Evolutionary conservation across 2,888 invertebrate genomes (phyloP).

Genomic region (Drosophila kambysellisi): DNA sequence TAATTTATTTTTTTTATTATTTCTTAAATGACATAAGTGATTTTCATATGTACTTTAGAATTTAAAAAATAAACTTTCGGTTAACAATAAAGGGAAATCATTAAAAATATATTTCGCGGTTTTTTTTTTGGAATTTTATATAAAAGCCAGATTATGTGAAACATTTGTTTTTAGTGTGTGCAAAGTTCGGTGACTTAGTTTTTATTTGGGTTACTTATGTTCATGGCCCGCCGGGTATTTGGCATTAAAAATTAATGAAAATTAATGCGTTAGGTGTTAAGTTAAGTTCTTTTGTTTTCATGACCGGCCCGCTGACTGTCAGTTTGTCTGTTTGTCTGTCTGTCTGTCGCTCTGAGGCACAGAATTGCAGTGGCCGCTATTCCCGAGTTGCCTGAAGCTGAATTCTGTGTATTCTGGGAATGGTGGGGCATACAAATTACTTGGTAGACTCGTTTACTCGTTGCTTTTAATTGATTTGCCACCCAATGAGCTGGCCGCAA

Average conservation of each 20-base stretch:
- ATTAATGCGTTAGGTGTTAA: conserved; percentile 55
- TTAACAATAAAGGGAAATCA: neutral
- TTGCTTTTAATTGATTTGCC: conserved; percentile 74
- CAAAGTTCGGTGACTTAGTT: neutral
- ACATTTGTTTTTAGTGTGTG: conserved; percentile 4
- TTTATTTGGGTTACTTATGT: conserved; percentile 4
- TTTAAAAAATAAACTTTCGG: neutral
- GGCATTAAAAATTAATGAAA: conserved; percentile 52
- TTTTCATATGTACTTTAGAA: neutral
- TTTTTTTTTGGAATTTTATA: neutral
- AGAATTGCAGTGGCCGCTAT: conserved; percentile 19
- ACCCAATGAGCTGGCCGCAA: conserved; percentile 78
- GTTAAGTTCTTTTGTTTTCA: conserved; percentile 42
- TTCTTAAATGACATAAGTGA: neutral
- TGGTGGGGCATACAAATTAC: conserved; percentile 28
- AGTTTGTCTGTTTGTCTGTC: neutral
- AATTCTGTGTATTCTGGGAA: conserved; percentile 43
- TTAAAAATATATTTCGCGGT: neutral
- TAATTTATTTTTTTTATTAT: too few species aligned
- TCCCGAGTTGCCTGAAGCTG: conserved; percentile 6
- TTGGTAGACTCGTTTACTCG: conserved; percentile 30
- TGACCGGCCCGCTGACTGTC: neutral
- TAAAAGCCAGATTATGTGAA: neutral
- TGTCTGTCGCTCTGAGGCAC: neutral
- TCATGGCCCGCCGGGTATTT: conserved; percentile 34